Conservation (phyloP, 1,140 invertebrate genomes). For the Orussus abietinus region DNA sequence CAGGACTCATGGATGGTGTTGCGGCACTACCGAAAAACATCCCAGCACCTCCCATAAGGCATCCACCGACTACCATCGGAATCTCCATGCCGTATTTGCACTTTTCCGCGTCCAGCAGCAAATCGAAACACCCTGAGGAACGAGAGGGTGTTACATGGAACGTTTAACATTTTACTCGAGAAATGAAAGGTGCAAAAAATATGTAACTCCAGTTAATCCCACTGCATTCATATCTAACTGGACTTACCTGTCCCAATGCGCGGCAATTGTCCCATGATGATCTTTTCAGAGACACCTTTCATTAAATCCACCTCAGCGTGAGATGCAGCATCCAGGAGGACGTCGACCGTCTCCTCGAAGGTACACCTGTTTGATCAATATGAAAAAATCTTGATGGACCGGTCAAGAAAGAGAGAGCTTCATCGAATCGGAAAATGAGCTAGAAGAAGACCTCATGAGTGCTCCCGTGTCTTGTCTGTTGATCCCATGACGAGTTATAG, state of each 20-base stretch:
- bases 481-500: constrained; percentile 99
- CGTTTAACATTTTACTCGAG: constrained; percentile 4
- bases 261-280: constrained; percentile 97
- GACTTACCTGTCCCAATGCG: constrained; percentile 87
- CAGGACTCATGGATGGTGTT: constrained; percentile 84
- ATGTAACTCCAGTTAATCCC: too few relatives aligned
- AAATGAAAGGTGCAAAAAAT: too few relatives aligned
- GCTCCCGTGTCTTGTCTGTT: constrained; percentile 99
- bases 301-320: constrained; percentile 98
- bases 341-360: constrained; percentile 95
- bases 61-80: constrained; percentile 71
- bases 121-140: constrained; percentile 83
- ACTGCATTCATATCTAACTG: constrained; percentile 5
- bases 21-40: constrained; percentile 87
- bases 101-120: constrained; percentile 96
- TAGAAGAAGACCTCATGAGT: constrained; percentile 76
- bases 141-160: constrained; percentile 2
- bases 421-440: too few relatives aligned
- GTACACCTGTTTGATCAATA: constrained; percentile 65
- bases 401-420: too few relatives aligned
- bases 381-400: constrained; percentile 9
- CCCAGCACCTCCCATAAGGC: constrained; percentile 71
- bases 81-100: constrained; percentile 98
- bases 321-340: constrained; percentile 95
- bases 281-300: constrained; percentile 98